Evolutionary conservation across 2,797 vertebrate species (phyloP), one percentile per base, ranked within the genome.

Genomic region (Falco naumanni): DNA sequence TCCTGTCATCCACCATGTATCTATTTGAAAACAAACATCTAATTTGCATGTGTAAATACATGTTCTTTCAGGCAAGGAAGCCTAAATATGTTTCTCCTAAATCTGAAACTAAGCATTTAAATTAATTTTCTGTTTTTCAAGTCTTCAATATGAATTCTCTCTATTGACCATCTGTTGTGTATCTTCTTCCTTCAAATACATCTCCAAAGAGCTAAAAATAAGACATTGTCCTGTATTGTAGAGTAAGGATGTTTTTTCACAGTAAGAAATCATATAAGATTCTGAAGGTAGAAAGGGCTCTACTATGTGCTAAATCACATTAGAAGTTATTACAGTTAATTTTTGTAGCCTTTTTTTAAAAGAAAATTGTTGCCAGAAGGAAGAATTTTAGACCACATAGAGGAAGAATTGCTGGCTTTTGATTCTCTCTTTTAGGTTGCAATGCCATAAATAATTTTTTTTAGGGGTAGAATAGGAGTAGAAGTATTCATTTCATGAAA

Each of bases 401-500:
- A 85, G 53, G 64, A 82, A 72, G 13, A 80, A 33, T 48, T 84
- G 17, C 20, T 84, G 22, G 9, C 4, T 68, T 89, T 79, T 80
- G 4, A 54, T 65, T 66, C 16, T 16, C 9, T 72, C 17, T 76
- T 31, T 65, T 59, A 82, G 33, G 20, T 25, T 79, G 8, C 29
- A 78, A 68, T 25, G 14, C 11, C 29, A 51, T 57, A 5, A 51
- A 71, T 70, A 51, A n/a, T 11, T 2, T 33, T 39, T 50, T 33
- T 0, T 0, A 2, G 22, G 28, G 0, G 1, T 61, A 39, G 61
- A 83, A 64, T 7, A 8, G 22, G 8, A 75, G 9, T 21, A 87
- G n/a, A 83, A 86, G 6, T 56, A 84, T 63, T 77, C 48, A 69
- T 16, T 74, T 77, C 21, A 57, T 22, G 5, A 90, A 89, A 56